Evolutionary conservation across 2,888 invertebrate genomes (phyloP).

Genomic region (Xestia sexstrigata): DNA sequence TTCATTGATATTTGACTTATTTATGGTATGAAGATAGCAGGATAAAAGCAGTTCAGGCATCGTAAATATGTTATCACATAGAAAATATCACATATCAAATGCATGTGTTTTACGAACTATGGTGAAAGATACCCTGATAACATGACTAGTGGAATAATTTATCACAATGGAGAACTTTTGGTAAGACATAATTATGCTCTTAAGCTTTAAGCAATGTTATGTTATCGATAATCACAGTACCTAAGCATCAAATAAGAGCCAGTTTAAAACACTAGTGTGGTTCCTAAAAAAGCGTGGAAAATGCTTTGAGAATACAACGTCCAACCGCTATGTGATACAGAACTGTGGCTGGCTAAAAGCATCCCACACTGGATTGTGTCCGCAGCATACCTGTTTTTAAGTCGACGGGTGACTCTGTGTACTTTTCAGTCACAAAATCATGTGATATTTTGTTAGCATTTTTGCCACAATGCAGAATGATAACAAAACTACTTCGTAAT

Average conservation of each 20-base stretch:
- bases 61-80: not conserved
- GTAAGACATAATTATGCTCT: not conserved
- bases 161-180: not conserved
- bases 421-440: not conserved
- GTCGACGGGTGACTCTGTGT: slow-evolving; percentile 8
- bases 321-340: not conserved
- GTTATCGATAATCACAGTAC: not conserved
- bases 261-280: not conserved
- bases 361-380: slow-evolving; percentile 13
- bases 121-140: not conserved
- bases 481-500: not conserved
- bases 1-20: not conserved
- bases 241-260: not conserved
- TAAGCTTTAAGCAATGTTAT: not conserved
- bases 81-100: not conserved
- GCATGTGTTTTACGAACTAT: not conserved
- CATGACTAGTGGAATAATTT: not conserved
- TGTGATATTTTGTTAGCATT: slow-evolving; percentile 13
- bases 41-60: not conserved
- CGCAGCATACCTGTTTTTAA: slow-evolving; percentile 5
- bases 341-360: slow-evolving; percentile 19
- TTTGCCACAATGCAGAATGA: slow-evolving; percentile 3
- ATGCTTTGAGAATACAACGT: not conserved
- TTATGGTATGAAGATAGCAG: slow-evolving; percentile 2
- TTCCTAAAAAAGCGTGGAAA: not conserved